These are phyloP conservation scores for Pseudanteris insignis DNA, from an alignment of 2,888 invertebrate species.

Conservation along the genomic window DNA sequence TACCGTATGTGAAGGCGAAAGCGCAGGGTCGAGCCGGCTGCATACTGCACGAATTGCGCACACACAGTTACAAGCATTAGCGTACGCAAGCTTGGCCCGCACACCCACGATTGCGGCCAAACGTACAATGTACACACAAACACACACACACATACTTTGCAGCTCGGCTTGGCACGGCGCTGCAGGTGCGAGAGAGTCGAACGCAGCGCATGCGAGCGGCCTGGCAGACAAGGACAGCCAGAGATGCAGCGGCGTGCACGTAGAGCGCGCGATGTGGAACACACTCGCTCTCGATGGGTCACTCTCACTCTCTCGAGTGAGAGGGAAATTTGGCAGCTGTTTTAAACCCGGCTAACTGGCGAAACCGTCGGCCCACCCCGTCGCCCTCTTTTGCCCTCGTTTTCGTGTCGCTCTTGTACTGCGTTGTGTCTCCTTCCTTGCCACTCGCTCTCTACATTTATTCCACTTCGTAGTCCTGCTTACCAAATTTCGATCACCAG, in stretches of 20 bases:
- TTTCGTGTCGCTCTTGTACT: too few species aligned
- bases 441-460: constrained; percentile 7
- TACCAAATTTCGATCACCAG: too few species aligned
- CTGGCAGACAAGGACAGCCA: constrained; percentile 19
- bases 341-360: constrained; percentile 63
- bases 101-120: too few species aligned
- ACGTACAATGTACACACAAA: not conserved
- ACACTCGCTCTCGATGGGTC: constrained; percentile 65
- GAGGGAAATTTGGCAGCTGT: constrained; percentile 67
- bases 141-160: constrained; percentile 5
- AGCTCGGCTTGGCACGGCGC: constrained; percentile 2
- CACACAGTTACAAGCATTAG: too few species aligned
- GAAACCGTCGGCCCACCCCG: constrained; percentile 54
- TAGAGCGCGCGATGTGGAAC: constrained; percentile 57
- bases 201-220: too few species aligned
- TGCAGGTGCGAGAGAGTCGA: constrained; percentile 6
- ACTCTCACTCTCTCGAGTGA: constrained; percentile 64
- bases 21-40: constrained; percentile 32
- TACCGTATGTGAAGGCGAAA: constrained; percentile 12
- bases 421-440: not conserved
- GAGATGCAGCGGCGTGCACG: constrained; percentile 29
- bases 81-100: too few species aligned
- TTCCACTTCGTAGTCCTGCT: not conserved
- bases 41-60: constrained; percentile 5
- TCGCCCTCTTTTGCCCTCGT: constrained; percentile 32